Evolutionary conservation across 2,113 vertebrate species (phyloP).

Genomic region (Grus americana): DNA sequence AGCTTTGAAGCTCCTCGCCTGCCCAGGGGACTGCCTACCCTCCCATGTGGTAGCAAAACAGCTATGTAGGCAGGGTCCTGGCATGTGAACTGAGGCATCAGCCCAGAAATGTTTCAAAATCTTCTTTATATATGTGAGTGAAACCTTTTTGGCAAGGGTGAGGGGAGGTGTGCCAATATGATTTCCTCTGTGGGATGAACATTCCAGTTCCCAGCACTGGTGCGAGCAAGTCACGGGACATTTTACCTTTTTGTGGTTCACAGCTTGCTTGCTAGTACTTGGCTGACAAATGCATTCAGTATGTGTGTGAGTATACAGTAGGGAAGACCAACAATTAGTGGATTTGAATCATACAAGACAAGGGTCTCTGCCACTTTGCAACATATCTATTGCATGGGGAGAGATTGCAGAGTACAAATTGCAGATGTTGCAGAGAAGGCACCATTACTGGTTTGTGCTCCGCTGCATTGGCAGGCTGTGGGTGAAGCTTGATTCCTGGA

Average conservation of each 20-base stretch:
- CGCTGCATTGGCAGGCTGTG: not conserved
- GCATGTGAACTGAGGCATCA: not conserved
- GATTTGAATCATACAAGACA: constrained; percentile 33
- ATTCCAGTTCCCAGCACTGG: not conserved
- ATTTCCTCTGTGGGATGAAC: constrained; percentile 29
- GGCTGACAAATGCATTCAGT: constrained; percentile 29
- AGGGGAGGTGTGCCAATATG: not conserved
- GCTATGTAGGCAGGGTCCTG: not conserved
- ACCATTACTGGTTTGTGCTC: not conserved
- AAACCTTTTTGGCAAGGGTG: not conserved
- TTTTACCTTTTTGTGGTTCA: constrained; percentile 36
- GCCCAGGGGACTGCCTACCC: not conserved
- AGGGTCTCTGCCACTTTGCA: constrained; percentile 12
- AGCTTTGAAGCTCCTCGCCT: not conserved
- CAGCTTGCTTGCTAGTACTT: not conserved
- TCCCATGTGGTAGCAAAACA: not conserved
- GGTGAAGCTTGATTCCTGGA: constrained; percentile 16
- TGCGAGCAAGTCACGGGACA: not conserved
- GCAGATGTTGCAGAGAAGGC: not conserved
- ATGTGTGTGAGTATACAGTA: not conserved
- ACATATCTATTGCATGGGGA: not conserved
- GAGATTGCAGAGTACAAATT: not conserved
- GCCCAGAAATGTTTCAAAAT: constrained; percentile 2
- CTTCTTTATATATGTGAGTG: not conserved
- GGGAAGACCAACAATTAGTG: constrained; percentile 34